These are phyloP conservation scores for Chloropsis cyanopogon DNA, from an alignment of 2,113 vertebrate species.

Conservation along the genomic window DNA sequence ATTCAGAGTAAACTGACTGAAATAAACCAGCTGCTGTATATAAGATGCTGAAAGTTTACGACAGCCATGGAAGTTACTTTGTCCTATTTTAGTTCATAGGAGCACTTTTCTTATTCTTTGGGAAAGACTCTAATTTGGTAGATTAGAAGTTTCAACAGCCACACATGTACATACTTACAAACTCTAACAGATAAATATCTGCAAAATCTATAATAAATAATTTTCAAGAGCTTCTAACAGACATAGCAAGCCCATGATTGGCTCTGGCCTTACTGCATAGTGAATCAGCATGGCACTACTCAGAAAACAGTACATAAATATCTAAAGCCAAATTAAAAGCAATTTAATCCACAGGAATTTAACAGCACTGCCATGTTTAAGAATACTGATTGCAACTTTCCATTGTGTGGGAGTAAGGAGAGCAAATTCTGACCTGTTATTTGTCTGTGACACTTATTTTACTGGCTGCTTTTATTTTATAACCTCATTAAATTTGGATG, in stretches of 20 bases:
- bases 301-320: constrained; percentile 46
- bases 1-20: constrained; percentile 74
- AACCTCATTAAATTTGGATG: constrained; percentile 53
- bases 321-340: constrained; percentile 41
- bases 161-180: neutral
- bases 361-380: constrained; percentile 30
- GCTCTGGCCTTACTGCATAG: neutral
- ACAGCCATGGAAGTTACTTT: constrained; percentile 51
- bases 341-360: constrained; percentile 48
- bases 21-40: constrained; percentile 71
- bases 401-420: neutral
- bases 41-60: constrained; percentile 66
- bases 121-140: neutral
- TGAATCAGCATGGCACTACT: constrained; percentile 1
- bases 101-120: neutral
- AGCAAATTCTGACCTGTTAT: constrained; percentile 23
- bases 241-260: neutral
- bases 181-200: neutral
- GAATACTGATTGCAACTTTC: constrained; percentile 25
- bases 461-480: constrained; percentile 52
- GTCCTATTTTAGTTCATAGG: neutral
- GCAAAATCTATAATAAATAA: neutral
- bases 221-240: neutral
- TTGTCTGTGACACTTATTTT: constrained; percentile 53
- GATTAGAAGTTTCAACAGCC: constrained; percentile 31